Conservation (phyloP, 2,797 vertebrate genomes). For the Muraenolepis orangiensis region DNA sequence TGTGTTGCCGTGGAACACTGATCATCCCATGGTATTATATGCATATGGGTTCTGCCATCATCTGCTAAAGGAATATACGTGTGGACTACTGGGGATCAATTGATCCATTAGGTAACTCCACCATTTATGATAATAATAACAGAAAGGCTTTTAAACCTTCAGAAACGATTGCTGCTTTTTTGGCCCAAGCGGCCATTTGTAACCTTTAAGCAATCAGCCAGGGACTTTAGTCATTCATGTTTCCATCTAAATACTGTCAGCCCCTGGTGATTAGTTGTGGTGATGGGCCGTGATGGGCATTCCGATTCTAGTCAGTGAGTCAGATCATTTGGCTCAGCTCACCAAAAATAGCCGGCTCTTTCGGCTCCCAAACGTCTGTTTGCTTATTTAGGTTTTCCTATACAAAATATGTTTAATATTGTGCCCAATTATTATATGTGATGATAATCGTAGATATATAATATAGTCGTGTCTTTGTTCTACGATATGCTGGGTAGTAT, state of each 20-base stretch:
- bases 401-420: neutral
- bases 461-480: neutral
- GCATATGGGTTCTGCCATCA: conserved; percentile 32
- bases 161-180: neutral
- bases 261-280: neutral
- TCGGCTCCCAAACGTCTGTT: neutral
- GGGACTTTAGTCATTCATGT: neutral
- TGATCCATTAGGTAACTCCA: conserved; percentile 20
- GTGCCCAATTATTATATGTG: neutral
- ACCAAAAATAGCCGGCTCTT: neutral
- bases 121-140: neutral
- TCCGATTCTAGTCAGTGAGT: neutral
- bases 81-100: conserved; percentile 25
- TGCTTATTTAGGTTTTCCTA: neutral
- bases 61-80: conserved; percentile 48
- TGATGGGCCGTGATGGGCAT: neutral
- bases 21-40: conserved; percentile 40
- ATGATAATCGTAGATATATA: neutral
- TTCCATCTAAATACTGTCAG: neutral
- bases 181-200: neutral
- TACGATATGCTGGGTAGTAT: neutral
- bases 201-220: neutral
- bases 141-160: neutral
- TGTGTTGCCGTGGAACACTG: conserved; percentile 53
- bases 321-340: neutral